Evolutionary conservation across 2,888 invertebrate species (phyloP).

Genomic region (Chydorus sphaericus): DNA sequence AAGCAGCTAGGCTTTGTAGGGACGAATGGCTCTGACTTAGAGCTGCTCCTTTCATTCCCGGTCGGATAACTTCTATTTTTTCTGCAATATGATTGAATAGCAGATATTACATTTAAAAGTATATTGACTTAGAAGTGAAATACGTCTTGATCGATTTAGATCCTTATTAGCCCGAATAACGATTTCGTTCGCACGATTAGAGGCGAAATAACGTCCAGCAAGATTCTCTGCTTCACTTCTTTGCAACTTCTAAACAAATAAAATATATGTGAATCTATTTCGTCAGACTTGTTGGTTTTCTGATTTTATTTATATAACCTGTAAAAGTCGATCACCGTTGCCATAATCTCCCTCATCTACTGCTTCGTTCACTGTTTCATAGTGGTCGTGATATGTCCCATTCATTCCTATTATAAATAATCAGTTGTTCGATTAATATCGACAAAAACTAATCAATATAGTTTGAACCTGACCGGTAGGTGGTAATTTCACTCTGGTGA

Average conservation of each 20-base stretch:
- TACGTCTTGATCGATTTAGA: constrained; percentile 30
- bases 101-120: no score
- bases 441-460: no score
- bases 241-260: constrained; percentile 35
- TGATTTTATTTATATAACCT: not conserved
- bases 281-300: not conserved
- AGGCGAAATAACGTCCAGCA: constrained; percentile 56
- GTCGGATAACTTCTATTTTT: no score
- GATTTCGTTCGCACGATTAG: constrained; percentile 44
- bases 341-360: not conserved
- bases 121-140: constrained; percentile 16
- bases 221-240: constrained; percentile 42
- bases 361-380: not conserved
- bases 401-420: no score
- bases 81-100: no score
- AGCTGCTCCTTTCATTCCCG: not conserved
- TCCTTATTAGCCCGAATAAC: constrained; percentile 40
- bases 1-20: not conserved
- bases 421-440: no score
- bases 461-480: constrained; percentile 36
- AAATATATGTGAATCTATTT: constrained; percentile 7
- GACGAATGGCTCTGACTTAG: not conserved
- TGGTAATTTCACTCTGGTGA: constrained; percentile 50
- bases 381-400: not conserved
- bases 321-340: not conserved